phyloP scores from a whole-genome alignment of 1,140 invertebrate species.

The Eurosta solidaginis region DNA sequence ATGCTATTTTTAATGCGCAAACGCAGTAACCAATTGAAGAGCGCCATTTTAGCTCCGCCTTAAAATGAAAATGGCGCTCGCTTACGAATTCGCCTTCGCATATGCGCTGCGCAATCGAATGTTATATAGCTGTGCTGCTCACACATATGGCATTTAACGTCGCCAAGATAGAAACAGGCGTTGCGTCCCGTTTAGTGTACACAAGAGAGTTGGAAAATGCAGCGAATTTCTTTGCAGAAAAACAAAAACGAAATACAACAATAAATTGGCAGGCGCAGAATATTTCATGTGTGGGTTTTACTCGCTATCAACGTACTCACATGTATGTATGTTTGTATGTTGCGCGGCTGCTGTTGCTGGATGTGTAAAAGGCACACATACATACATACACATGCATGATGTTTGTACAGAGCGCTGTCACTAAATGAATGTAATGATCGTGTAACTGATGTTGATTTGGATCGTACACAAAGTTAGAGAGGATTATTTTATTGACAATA shows the following conservation, averaged over 20 bases:
- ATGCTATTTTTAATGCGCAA: constrained; percentile 21
- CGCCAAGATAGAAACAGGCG: background rate
- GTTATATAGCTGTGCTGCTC: background rate
- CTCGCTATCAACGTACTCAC: background rate
- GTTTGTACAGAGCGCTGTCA: background rate
- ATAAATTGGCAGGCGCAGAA: background rate
- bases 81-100: constrained; percentile 10
- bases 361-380: background rate
- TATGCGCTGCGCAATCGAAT: background rate
- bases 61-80: constrained; percentile 29
- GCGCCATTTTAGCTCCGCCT: background rate
- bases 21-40: constrained; percentile 28
- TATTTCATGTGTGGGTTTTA: no score
- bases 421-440: background rate
- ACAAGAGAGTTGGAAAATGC: background rate
- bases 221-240: background rate
- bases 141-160: background rate
- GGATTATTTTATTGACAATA: background rate
- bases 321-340: background rate
- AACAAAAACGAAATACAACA: background rate
- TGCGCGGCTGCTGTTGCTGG: background rate
- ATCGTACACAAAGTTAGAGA: background rate
- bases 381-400: background rate
- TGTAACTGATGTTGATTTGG: background rate
- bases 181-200: background rate